Evolutionary conservation across 2,797 vertebrate genomes (phyloP).

Genomic region (Dipus sagitta): DNA sequence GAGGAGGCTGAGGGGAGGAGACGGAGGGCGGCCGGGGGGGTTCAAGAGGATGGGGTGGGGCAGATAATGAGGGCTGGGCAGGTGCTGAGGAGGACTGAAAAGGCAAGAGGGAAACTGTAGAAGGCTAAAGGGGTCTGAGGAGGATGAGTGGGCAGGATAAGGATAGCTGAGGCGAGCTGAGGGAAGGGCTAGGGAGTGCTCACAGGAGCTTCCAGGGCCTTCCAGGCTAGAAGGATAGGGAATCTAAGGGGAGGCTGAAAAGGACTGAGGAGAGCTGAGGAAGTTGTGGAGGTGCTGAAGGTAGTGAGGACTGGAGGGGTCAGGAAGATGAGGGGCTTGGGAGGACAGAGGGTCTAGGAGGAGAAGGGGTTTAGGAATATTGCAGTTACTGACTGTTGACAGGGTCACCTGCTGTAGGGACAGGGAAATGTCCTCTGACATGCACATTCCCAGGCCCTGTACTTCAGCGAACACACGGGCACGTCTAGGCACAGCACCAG

Average conservation of each 20-base stretch:
- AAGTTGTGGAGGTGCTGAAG: too few relatives aligned
- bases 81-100: not conserved
- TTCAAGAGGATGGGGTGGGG: not conserved
- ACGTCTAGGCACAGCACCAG: constrained; percentile 12
- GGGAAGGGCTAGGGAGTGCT: too few relatives aligned
- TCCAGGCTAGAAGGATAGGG: too few relatives aligned
- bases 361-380: not conserved
- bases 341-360: too few relatives aligned
- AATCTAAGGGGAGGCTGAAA: too few relatives aligned
- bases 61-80: not conserved
- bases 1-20: not conserved
- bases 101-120: too few relatives aligned
- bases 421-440: not conserved
- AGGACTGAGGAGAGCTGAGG: too few relatives aligned
- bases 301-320: too few relatives aligned
- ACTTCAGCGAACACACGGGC: constrained; percentile 2
- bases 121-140: too few relatives aligned
- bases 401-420: fast-evolving
- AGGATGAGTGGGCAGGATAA: not conserved
- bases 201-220: too few relatives aligned
- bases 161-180: too few relatives aligned
- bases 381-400: constrained; percentile 8
- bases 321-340: not conserved
- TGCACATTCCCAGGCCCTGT: not conserved
- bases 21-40: too few relatives aligned